Evolutionary conservation across 2,113 vertebrate genomes (phyloP).

Genomic region (Heterochromis multidens): DNA sequence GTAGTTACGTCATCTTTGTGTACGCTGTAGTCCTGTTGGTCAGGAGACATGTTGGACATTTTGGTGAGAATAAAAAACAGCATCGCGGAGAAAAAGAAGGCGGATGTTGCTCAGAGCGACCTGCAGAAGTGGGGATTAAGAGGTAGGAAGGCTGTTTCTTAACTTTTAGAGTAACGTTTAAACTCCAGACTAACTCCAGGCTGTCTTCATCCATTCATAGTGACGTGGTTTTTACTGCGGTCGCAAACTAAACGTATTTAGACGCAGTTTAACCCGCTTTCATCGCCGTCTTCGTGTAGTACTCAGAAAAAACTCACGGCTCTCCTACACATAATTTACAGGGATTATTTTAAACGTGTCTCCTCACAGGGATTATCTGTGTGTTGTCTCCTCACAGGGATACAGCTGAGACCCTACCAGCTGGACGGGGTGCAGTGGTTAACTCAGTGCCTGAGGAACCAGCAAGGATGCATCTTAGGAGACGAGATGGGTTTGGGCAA

Average conservation of each 20-base stretch:
- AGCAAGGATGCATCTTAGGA: slow-evolving; percentile 87
- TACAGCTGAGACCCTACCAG: slow-evolving; percentile 83
- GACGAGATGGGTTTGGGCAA: slow-evolving; percentile 97
- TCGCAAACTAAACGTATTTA: neutral
- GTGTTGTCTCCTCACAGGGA: slow-evolving; percentile 64
- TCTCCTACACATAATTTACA: neutral
- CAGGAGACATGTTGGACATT: slow-evolving; percentile 60
- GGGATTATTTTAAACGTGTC: neutral
- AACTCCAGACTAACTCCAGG: neutral
- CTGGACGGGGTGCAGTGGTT: slow-evolving; percentile 88
- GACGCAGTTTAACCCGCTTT: neutral
- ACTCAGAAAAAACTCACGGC: too few relatives aligned
- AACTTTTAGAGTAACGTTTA: too few relatives aligned
- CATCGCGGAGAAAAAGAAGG: slow-evolving; percentile 44
- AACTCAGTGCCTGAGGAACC: slow-evolving; percentile 70
- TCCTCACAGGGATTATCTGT: neutral
- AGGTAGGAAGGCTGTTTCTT: slow-evolving; percentile 52
- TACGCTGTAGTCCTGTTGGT: rapidly evolving
- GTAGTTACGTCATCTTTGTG: rapidly evolving
- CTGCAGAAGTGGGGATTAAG: slow-evolving; percentile 65
- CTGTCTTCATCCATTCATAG: neutral
- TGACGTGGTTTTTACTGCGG: neutral
- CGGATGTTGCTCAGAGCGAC: slow-evolving; percentile 40
- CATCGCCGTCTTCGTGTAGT: too few relatives aligned
- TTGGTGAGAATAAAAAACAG: slow-evolving; percentile 32